Evolutionary conservation across 2,797 vertebrate species (phyloP).

Genomic region (Myiothlypis chrysogaster): DNA sequence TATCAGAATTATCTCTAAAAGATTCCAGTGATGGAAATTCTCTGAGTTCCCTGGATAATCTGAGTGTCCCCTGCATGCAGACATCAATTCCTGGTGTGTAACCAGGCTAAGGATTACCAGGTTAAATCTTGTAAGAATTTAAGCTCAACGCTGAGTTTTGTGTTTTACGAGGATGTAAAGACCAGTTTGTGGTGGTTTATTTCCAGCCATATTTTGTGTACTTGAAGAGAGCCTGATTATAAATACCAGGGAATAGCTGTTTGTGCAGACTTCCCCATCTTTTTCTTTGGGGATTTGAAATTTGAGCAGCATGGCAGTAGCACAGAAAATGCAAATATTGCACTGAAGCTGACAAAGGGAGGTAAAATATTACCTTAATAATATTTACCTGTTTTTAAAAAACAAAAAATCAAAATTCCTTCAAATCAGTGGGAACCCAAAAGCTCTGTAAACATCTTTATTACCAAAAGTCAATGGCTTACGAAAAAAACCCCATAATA

Average conservation of each 20-base stretch:
- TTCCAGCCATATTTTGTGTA: not conserved
- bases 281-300: not conserved
- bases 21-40: not conserved
- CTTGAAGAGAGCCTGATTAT: not conserved
- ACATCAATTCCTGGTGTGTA: not conserved
- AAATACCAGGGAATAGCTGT: not conserved
- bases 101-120: not conserved
- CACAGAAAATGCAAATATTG: not conserved
- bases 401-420: not conserved
- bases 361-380: not conserved
- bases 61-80: not conserved
- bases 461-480: not conserved
- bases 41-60: not conserved
- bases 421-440: not conserved
- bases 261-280: not conserved
- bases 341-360: not conserved
- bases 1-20: not conserved
- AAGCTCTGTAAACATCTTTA: not conserved
- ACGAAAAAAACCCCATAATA: not conserved
- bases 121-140: not conserved
- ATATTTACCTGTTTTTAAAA: not conserved
- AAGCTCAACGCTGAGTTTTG: accelerated
- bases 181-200: not conserved
- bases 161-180: not conserved
- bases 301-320: not conserved